Conservation (phyloP, 2,797 vertebrate species). For the Labeo calbasu region DNA sequence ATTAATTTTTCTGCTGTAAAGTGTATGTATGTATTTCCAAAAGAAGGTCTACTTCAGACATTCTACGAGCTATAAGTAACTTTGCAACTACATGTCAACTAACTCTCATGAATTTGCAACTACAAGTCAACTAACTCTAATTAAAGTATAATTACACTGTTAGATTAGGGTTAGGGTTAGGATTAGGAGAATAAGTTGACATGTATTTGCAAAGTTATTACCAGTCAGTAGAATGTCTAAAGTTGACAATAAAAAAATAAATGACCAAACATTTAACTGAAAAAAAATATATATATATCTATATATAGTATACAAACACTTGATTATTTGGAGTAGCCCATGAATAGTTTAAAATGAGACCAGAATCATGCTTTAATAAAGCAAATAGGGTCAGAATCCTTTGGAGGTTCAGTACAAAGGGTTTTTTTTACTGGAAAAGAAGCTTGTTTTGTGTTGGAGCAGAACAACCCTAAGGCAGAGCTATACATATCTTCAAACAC, state of each 20-base stretch:
- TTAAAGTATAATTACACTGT: too few species aligned
- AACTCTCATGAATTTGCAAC: too few species aligned
- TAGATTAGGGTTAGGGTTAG: background rate
- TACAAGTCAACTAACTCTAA: too few species aligned
- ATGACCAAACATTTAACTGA: background rate
- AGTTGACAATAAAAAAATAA: background rate
- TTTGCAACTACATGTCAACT: too few species aligned
- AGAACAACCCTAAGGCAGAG: constrained; percentile 35
- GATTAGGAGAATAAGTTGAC: background rate
- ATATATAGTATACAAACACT: background rate
- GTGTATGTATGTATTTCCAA: background rate
- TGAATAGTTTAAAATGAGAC: background rate
- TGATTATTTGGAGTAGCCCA: background rate
- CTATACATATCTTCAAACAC: constrained; percentile 21
- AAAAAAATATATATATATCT: background rate
- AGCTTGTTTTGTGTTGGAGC: constrained; percentile 11
- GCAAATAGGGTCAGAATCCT: background rate
- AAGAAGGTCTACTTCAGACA: too few species aligned
- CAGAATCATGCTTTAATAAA: background rate
- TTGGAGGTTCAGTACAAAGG: background rate
- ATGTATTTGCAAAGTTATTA: background rate
- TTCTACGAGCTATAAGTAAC: too few species aligned
- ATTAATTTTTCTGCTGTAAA: background rate
- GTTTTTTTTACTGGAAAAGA: constrained; percentile 1
- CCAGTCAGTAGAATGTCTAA: background rate